Evolutionary conservation across 2,888 invertebrate genomes (phyloP).

Genomic region (Mesorhabditis belari): DNA sequence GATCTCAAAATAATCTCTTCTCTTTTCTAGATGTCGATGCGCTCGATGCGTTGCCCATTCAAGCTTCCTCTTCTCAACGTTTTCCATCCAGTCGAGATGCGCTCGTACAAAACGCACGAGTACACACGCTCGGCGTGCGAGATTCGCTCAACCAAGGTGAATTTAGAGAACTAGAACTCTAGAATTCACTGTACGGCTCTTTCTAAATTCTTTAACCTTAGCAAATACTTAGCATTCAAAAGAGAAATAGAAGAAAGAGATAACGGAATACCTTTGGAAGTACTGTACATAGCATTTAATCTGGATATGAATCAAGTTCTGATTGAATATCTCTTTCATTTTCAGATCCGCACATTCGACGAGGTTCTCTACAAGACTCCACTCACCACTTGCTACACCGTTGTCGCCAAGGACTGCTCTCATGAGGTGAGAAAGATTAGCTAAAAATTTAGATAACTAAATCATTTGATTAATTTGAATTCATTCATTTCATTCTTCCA

Average conservation of each 20-base stretch:
- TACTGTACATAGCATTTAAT: no score
- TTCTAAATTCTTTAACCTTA: no score
- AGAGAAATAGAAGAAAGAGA: no score
- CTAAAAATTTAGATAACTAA: conserved; percentile 25
- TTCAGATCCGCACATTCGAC: conserved; percentile 49
- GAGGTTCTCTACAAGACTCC: conserved; percentile 40
- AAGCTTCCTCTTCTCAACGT: conserved; percentile 15
- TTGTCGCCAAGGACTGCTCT: conserved; percentile 56
- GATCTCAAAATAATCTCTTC: no score
- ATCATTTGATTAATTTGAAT: conserved; percentile 25
- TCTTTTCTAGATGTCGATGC: not conserved
- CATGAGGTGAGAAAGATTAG: conserved; percentile 33
- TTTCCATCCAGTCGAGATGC: conserved; percentile 7
- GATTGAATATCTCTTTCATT: no score
- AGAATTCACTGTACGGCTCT: no score
- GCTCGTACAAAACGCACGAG: conserved; percentile 10
- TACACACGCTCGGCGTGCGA: not conserved
- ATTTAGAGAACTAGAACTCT: no score
- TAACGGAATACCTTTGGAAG: no score
- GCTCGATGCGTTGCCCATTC: not conserved
- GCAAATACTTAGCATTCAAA: no score
- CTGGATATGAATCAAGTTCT: no score
- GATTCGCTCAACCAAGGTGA: conserved; percentile 4
- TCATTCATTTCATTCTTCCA: conserved; percentile 45
- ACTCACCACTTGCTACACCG: conserved; percentile 52